Evolutionary conservation across 2,113 vertebrate species (phyloP).

Genomic region (Xiphias gladius): DNA sequence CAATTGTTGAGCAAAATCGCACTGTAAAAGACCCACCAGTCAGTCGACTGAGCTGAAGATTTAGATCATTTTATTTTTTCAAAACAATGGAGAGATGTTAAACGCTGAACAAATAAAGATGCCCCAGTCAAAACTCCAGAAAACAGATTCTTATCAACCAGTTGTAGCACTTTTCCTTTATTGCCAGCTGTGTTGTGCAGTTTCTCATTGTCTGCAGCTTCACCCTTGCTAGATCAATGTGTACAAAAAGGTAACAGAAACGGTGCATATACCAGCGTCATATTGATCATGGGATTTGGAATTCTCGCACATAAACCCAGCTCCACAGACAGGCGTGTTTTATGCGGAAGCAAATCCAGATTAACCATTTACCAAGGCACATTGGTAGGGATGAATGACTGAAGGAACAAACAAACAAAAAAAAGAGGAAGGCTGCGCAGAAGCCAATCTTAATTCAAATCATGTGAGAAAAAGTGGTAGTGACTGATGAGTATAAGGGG

Average conservation of each 20-base stretch:
- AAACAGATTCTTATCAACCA: slow-evolving; percentile 76
- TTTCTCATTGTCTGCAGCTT: slow-evolving; percentile 70
- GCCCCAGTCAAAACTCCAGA: slow-evolving; percentile 76
- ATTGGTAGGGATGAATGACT: slow-evolving; percentile 81
- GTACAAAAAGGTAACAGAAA: slow-evolving; percentile 72
- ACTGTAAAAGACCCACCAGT: slow-evolving; percentile 38
- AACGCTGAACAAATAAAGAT: slow-evolving; percentile 84
- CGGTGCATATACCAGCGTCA: slow-evolving; percentile 78
- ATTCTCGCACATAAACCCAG: slow-evolving; percentile 51
- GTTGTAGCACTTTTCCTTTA: slow-evolving; percentile 82
- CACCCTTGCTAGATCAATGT: slow-evolving; percentile 61
- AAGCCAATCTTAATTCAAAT: slow-evolving; percentile 65
- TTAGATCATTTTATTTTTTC: slow-evolving; percentile 85
- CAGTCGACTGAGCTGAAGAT: slow-evolving; percentile 64
- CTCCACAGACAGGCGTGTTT: slow-evolving; percentile 54
- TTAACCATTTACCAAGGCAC: slow-evolving; percentile 85
- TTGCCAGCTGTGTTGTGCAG: slow-evolving; percentile 83
- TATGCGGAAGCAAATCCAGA: slow-evolving; percentile 77
- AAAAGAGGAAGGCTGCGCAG: slow-evolving; percentile 64
- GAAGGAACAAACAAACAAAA: slow-evolving; percentile 44
- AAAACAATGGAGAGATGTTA: slow-evolving; percentile 85
- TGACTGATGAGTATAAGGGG: slow-evolving; percentile 33
- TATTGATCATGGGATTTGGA: slow-evolving; percentile 63
- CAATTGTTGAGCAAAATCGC: background rate
- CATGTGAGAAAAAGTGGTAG: slow-evolving; percentile 58